Evolutionary conservation across 2,113 vertebrate genomes (phyloP).

Genomic region (Meriones unguiculatus): DNA sequence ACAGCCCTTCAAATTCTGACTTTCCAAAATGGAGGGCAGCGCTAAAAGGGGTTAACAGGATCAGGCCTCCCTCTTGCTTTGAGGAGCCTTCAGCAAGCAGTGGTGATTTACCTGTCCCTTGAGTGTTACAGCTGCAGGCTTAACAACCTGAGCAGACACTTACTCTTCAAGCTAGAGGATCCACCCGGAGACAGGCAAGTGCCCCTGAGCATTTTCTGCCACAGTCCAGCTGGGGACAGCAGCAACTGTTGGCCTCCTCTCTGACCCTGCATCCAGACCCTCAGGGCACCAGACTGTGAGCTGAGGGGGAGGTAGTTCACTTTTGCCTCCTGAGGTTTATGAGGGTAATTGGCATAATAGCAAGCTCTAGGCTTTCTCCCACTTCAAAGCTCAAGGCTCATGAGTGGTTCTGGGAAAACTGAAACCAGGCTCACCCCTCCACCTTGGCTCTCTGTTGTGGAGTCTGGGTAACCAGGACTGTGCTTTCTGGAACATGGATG

Average conservation of each 20-base stretch:
- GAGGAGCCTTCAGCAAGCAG: background rate
- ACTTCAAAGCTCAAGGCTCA: conserved; percentile 37
- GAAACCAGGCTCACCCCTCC: background rate
- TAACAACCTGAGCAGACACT: background rate
- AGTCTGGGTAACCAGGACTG: background rate
- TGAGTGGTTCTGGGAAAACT: background rate
- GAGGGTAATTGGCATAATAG: background rate
- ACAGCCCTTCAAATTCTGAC: background rate
- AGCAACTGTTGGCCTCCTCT: background rate
- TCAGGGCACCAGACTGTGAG: background rate
- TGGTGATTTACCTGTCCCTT: background rate
- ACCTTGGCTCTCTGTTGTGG: background rate
- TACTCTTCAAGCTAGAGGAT: background rate
- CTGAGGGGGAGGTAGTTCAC: background rate
- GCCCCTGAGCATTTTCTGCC: background rate
- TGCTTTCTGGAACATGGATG: background rate
- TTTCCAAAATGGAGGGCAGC: background rate
- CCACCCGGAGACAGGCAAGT: background rate
- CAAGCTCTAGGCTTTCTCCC: background rate
- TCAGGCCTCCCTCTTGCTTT: background rate
- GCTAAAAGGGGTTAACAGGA: too few species aligned
- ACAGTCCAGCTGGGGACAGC: background rate
- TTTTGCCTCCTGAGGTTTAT: background rate
- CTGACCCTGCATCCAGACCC: background rate
- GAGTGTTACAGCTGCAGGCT: background rate